Base-by-base conservation (phyloP, 92 coral and sea anemone genomes). In the Heliopora coerulea region DNA sequence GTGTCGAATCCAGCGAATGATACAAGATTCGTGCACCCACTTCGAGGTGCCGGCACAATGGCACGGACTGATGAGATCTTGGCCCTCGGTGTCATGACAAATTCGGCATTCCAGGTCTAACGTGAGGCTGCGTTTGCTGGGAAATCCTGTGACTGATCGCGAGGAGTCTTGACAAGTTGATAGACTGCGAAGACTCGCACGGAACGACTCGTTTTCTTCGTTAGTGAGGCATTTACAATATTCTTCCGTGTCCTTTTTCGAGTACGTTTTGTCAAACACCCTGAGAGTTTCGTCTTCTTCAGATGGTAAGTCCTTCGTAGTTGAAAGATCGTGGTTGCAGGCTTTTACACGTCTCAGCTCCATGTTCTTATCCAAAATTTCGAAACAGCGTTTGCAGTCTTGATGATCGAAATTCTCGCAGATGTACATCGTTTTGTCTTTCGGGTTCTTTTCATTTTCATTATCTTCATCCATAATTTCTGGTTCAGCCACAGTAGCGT, bases 21-120 rank as follows among this genome's bases (percentile, higher is more conserved):
- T 82, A 25, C 99, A 95, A 10, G 92, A 84, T 59, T 90, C 88
- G 58, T 95, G 99, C 19, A 95, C 91, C 99, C 99, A 95, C 31
- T 84, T 86, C 0, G 99, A 74, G 0, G 99, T 90, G 0, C 99
- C 99, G 6, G 91, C 62, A 50, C 99, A 95, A 40, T 88, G 89
- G 23, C 99, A 95, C 0, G 99, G 99, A 21, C 95, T 95, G 8
- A 95, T 75, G 23, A 95, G 60, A 7, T 61, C 80, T 23, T 95
- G 96, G 0, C 89, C 96, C 34, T 88, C 99, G 0, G 42, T 29
- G 14, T 81, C 78, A 20, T 87, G 90, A 30, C 99, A 95, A 59
- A 95, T 95, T 2, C 99, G 86, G 56, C 99, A 95, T 73, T 95
- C 99, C 8, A 78, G 39, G 19, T 61, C 60, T 19, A 63, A 24